Base-by-base conservation (phyloP, 2,888 invertebrate genomes). In the Pyrocoelia pectoralis region DNA sequence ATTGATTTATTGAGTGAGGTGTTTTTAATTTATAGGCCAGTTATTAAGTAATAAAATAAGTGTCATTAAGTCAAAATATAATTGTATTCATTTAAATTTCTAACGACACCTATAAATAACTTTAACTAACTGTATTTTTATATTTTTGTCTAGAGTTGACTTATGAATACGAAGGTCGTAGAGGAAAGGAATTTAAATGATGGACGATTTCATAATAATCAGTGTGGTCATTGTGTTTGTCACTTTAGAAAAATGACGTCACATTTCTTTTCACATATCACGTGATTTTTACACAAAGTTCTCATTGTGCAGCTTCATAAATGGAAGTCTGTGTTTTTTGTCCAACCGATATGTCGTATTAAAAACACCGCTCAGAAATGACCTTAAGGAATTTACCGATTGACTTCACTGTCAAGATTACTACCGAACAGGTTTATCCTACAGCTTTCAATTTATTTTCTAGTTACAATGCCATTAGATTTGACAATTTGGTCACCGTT, bases 361-460 rank as follows among this genome's bases (percentile, higher is more conserved):
- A 59, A 65, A 66, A 65, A 68, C 60, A 63, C 68, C 67, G 70
- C 68, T 65, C 63, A 56, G 58, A 65, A 63, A 65, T 70, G 67
- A 68, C 70, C 70, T 68, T 66, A 65, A 68, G 63, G 65, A 65
- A 70, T 68, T 64, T 66, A 62, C 65, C 67, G 68, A 67, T 68
- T 66, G 66, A 70, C 66, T 69, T 69, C 70, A 68, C 62, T 67
- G 68, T 70, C 69, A 69, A 66, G 69, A 68, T 65, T 70, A 70
- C 66, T 70, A 70, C 62, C 67, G 68, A 70, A 70, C 70, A 70
- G 70, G 70, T 70, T 69, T 70, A 66, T 63, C n/a, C 61, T 65
- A 66, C 66, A 66, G 46, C 61, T 66, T 61, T 61, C 61, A 66
- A 66, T 66, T 57, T 61, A 51, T 65, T 61, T 53, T 56, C 61